Percentiles rank a stretch among this genome's conserved stretches.
These are phyloP conservation scores for Tryphoninae sp. DNA, from an alignment of 2,888 invertebrate genomes.

Conservation along the genomic window DNA sequence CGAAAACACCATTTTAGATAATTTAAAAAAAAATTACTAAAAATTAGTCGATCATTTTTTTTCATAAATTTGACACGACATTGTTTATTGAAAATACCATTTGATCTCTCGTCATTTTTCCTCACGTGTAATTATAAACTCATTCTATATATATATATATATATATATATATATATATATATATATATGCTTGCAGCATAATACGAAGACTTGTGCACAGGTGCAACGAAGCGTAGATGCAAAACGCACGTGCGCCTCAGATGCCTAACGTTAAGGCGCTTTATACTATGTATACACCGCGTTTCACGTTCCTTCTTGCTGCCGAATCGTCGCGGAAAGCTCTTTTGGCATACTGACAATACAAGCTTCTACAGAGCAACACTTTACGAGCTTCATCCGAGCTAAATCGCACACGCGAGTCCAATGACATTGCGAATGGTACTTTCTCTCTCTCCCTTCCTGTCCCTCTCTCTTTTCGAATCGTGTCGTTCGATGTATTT, in stretches of 20 bases:
- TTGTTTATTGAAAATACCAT: no score
- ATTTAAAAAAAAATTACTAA: no score
- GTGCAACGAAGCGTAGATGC: conserved; percentile 61
- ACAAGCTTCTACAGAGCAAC: conserved; percentile 43
- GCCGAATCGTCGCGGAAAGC: conserved; percentile 51
- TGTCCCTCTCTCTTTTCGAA: neutral
- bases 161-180: neutral
- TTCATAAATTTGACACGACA: no score
- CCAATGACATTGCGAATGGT: conserved; percentile 44
- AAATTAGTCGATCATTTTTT: no score
- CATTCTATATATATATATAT: neutral
- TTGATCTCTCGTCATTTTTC: no score
- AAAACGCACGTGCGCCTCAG: conserved; percentile 50
- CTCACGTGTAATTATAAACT: no score
- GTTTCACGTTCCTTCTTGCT: conserved; percentile 53
- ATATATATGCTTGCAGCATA: conserved; percentile 18
- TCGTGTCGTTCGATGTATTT: conserved; percentile 53
- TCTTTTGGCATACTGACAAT: conserved; percentile 63
- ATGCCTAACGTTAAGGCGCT: conserved; percentile 18
- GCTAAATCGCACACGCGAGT: conserved; percentile 47
- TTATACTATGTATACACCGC: conserved; percentile 42
- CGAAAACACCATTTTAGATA: no score
- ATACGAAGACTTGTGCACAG: conserved; percentile 49
- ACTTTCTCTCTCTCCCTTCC: neutral
- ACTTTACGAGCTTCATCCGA: conserved; percentile 57